Evolutionary conservation across 2,888 invertebrate genomes (phyloP), one percentile per base, ranked within the genome.

Genomic region (Melanotus villosus): DNA sequence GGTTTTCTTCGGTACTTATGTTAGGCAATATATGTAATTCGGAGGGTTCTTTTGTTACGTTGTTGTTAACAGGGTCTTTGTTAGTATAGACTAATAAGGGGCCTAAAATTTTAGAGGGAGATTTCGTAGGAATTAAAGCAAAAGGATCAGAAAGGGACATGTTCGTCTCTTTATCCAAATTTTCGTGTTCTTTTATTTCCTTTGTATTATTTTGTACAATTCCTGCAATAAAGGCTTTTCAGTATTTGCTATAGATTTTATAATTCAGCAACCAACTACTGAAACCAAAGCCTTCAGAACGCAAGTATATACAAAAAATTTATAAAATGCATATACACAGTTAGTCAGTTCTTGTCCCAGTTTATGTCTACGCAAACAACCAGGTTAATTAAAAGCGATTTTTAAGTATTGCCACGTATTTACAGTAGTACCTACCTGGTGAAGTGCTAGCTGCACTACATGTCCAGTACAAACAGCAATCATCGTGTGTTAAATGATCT

Each of bases 391-490:
- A 64, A 58, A 64, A 64, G 54, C 43, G 14, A 56, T 18, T 26
- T 26, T 0, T 12, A 52, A 21, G 18, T 3, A 34, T 34, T 47
- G n/a, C 2, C 2, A 23, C 23, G 12, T 23, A 47, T 23, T 47
- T 47, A 47, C 21, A 23, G 4, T n/a, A 26, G 18, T 43, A 58
- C 65, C 64, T 73, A 74, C 76, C 75, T 73, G 69, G 7, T 4
- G 65, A 70, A 47, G 38, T 45, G 84, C 84, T 84, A 84, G 81
- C 63, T 83, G 81, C 2, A 85, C 84, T 30, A 86, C 82, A 84
- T 87, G 90, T 87, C 96, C 96, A 96, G 68, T 92, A 90, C 78
- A 91, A 89, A 83, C 96, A 96, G 80, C 96, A 96, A 70, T 94
- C 93, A 75, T 96, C 95, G 62, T 91, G 92, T 2, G 90, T 90